These are phyloP conservation scores for Carterocephalus palaemon DNA, from an alignment of 2,888 invertebrate species.

Conservation along the genomic window DNA sequence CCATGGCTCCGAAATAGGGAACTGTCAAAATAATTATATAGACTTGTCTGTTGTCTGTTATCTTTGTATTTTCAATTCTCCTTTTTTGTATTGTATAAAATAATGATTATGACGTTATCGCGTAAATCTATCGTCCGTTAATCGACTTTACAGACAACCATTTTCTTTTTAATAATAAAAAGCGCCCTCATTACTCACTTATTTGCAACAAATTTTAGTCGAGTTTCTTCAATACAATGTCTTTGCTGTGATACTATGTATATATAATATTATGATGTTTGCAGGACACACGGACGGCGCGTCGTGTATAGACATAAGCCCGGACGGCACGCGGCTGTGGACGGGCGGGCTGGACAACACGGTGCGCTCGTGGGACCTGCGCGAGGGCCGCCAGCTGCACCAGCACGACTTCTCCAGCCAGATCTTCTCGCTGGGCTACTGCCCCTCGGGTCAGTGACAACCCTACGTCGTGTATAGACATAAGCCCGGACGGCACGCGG, in stretches of 20 bases:
- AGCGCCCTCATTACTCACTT: no score
- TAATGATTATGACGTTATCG: no score
- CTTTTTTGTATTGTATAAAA: no score
- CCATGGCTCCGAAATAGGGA: no score
- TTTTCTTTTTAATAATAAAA: no score
- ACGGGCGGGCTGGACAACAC: slow-evolving; percentile 98
- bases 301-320: slow-evolving; percentile 97
- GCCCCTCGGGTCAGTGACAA: slow-evolving; percentile 89
- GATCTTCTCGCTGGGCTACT: slow-evolving; percentile 92
- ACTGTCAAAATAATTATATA: no score
- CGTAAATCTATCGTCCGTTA: no score
- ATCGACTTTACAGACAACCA: no score
- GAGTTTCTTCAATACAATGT: no score
- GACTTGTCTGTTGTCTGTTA: no score
- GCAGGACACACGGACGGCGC: slow-evolving; percentile 96
- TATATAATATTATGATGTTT: neutral
- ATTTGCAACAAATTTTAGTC: no score
- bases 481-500: slow-evolving; percentile 94
- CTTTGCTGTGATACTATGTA: neutral
- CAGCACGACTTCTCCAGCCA: slow-evolving; percentile 97
- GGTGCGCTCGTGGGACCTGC: slow-evolving; percentile 96
- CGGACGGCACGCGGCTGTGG: slow-evolving; percentile 93
- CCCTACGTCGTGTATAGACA: slow-evolving; percentile 98
- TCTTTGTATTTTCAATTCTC: no score
- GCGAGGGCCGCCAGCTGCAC: slow-evolving; percentile 94